Evolutionary conservation across 2,888 invertebrate species (phyloP).

Genomic region (Hydrotaea diabolus): DNA sequence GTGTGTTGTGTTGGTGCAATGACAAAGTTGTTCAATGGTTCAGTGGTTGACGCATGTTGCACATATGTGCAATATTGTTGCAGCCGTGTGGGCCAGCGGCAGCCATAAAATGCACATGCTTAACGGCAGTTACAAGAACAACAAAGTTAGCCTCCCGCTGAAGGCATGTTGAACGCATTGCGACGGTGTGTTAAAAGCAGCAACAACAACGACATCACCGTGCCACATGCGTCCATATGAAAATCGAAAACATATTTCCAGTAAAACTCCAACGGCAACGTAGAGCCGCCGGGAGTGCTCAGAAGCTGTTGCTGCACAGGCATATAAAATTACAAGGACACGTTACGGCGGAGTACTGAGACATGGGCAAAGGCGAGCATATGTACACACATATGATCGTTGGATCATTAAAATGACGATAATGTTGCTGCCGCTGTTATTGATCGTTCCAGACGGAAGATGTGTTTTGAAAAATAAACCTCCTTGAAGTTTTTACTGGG

Average conservation of each 20-base stretch:
- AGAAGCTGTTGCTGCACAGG: neutral
- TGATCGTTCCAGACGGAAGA: neutral
- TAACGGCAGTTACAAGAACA: neutral
- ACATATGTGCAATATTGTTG: conserved; percentile 67
- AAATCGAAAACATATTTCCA: conserved; percentile 55
- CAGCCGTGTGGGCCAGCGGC: conserved; percentile 50
- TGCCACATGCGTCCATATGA: neutral
- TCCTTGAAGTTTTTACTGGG: conserved; percentile 15
- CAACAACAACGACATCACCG: neutral
- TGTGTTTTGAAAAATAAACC: neutral
- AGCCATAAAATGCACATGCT: conserved; percentile 27
- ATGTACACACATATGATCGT: too few relatives aligned
- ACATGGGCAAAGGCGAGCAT: too few relatives aligned
- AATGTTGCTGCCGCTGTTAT: neutral
- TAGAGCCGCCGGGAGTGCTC: neutral
- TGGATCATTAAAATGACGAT: too few relatives aligned
- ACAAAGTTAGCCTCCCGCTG: neutral
- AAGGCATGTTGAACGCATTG: neutral
- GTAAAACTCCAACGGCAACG: conserved; percentile 22
- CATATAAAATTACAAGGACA: conserved; percentile 62
- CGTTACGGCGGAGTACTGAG: neutral
- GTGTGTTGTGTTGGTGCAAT: neutral
- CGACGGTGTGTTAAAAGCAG: conserved; percentile 20
- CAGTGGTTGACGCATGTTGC: conserved; percentile 58
- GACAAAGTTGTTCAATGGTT: conserved; percentile 40